Base-by-base conservation (phyloP, 1,140 invertebrate species). In the Asobara japonica region DNA sequence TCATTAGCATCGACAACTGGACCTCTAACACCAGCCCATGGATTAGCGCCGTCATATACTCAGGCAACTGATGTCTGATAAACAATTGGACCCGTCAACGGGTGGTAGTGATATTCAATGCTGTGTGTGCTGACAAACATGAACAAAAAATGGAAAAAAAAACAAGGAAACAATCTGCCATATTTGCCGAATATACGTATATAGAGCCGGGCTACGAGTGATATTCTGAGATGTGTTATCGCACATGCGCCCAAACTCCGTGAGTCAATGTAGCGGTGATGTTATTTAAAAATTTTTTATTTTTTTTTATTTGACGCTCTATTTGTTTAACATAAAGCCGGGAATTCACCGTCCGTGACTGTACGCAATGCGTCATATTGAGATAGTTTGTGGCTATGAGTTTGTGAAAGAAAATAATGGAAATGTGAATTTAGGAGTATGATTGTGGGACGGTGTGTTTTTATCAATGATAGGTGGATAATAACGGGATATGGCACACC, bases 1-100 rank as follows among this genome's bases (percentile, higher is more conserved):
- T 86, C 85, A 27, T 73, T 86, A 33, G 85, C 85, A 4, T 86
- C 85, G 18, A 81, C 82, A 11, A 86, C 83, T 18, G 85, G 85
- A 67, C 85, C 85, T 6, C 77, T 86, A 20, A 86, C 85, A 38
- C 85, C 85, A 48, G 85, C 85, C 2, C 85, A 86, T 64, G 84
- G 80, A 0, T 78, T 86, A 48, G 84, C 85, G 22, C 85, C 85
- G 0, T 82, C 84, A 3, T 86, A 86, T 71, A 85, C 84, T 22
- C 85, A 86, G 71, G 85, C 85, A 3, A 86, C 85, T 51, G 83
- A 86, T 60, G 85, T 86, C 33, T 86, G 79, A 65, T 71, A 69
- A 22, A 68, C 33, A 33, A 38, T 61, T 22, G 31, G 31, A 45
- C 41, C 65, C 41, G 3, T 22, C 18, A 29, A 25, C n/a, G 65